Conservation (phyloP, 2,797 vertebrate species). For the Anguilla marmorata region DNA sequence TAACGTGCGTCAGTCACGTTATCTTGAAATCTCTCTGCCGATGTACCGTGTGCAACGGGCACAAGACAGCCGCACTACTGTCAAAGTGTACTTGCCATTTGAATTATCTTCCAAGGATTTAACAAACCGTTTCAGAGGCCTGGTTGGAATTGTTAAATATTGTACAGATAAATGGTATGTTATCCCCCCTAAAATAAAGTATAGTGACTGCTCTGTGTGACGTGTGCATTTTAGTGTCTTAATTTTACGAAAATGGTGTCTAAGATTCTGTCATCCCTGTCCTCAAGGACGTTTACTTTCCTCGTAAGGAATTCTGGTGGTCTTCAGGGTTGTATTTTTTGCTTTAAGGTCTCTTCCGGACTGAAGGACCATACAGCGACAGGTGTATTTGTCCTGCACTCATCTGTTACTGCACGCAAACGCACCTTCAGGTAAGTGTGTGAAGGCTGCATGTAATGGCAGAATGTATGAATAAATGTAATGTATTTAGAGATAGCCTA, state of each 20-base stretch:
- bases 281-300: background rate
- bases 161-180: slow-evolving; percentile 87
- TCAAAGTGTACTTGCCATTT: slow-evolving; percentile 73
- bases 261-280: background rate
- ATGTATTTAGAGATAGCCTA: too few relatives aligned
- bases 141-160: slow-evolving; percentile 81
- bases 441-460: too few relatives aligned
- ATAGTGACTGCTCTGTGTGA: slow-evolving; percentile 69
- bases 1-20: slow-evolving; percentile 70
- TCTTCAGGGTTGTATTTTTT: background rate
- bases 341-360: background rate
- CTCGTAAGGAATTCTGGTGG: background rate
- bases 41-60: slow-evolving; percentile 68
- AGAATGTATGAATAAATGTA: too few relatives aligned
- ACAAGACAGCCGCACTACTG: slow-evolving; percentile 78
- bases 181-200: slow-evolving; percentile 74
- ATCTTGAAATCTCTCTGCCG: slow-evolving; percentile 70
- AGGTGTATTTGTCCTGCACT: background rate
- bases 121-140: slow-evolving; percentile 64
- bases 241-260: background rate
- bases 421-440: too few relatives aligned
- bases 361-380: background rate
- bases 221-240: background rate
- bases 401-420: background rate
- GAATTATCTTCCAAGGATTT: slow-evolving; percentile 66